Base-by-base conservation (phyloP, 2,888 invertebrate genomes). In the Lobophora halterata region DNA sequence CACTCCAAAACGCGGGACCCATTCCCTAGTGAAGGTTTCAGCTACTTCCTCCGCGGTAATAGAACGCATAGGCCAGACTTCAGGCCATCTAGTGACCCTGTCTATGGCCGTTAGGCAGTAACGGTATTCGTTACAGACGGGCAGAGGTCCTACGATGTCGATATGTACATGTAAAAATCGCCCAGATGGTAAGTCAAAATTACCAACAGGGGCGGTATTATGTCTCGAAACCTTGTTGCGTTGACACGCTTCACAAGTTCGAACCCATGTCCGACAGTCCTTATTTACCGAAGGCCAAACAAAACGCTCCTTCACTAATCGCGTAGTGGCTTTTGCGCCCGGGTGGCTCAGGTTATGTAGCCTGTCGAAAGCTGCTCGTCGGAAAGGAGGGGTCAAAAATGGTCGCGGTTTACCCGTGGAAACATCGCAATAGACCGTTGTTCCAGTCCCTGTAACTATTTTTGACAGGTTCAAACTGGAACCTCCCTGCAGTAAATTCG, bases 271-370 rank as follows among this genome's bases (percentile, higher is more conserved):
- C 1, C 55, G 23, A 17, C 60, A 62, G 32, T 78, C 69, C 3
- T 40, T 48, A 1, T 64, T 54, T 1, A 76, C 57, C 1, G 40
- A 40, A 0, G 68, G 70, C 74, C 75, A 77, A 5, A 57, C 39
- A 18, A 32, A 47, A 2, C 41, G 28, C 10, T 51, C 25, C 0
- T 58, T 18, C 0, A 78, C 48, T 5, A 74, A n/a, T n/a, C n/a
- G n/a, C 0, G 32, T 18, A 0, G 53, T 51, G 1, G 56, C 44
- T 19, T 23, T 30, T 1, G 10, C 24, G 3, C 55, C 52, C 3
- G 61, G 57, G 28, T 62, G 60, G 20, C 47, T 37, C 1, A 61
- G 21, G 10, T 16, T 16, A 16, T 60, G 59, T 1, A 61, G 13
- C 3, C 10, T 42, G 5, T 57, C 38, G 25, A 61, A 61, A 0